Base-by-base conservation (phyloP, 2,113 vertebrate genomes). In the Holacanthus passer region DNA sequence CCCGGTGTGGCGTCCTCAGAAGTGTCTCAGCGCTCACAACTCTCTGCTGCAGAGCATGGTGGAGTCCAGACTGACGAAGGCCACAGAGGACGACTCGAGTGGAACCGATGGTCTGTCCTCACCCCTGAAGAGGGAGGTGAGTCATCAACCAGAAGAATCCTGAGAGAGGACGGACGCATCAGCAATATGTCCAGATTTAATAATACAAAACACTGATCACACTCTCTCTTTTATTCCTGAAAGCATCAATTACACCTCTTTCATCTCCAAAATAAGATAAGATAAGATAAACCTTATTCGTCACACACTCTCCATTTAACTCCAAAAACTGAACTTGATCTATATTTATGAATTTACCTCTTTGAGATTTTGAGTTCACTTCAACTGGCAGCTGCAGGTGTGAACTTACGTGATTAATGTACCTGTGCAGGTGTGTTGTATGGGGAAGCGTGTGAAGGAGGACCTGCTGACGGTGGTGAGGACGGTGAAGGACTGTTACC, bases 371-470 rank as follows among this genome's bases (percentile, higher is more conserved):
- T n/a, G n/a, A n/a, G n/a, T n/a, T n/a, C n/a, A n/a, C n/a, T n/a
- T n/a, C n/a, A n/a, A n/a, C n/a, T n/a, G n/a, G n/a, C n/a, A n/a
- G n/a, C n/a, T 37, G 5, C 78, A 88, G 85, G 75, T 89, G 17
- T 91, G 50, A 94, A 80, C 22, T 43, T 16, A 17, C 13, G 29
- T 31, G 12, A 14, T 20, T 52, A 0, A 12, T 22, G 3, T 0
- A 47, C 37, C 45, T 77, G 47, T 29, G 7, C 81, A 92, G 89
- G 81, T 91, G 24, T 92, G 94, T 76, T 82, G 91, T 73, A 78
- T 96, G 95, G 97, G 97, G 50, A 94, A 74, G 77, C 90, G 95
- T 27, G 91, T 97, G 89, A 96, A 93, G 86, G 92, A 95, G 31
- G 97, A 98, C 91, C 91, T 99, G 85, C 94, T 95, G 73, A 84